A percentile compares a stretch with the other conserved stretches of the same genome.
These are phyloP conservation scores for Urophycis tenuis DNA, from an alignment of 2,797 vertebrate genomes.

Conservation along the genomic window DNA sequence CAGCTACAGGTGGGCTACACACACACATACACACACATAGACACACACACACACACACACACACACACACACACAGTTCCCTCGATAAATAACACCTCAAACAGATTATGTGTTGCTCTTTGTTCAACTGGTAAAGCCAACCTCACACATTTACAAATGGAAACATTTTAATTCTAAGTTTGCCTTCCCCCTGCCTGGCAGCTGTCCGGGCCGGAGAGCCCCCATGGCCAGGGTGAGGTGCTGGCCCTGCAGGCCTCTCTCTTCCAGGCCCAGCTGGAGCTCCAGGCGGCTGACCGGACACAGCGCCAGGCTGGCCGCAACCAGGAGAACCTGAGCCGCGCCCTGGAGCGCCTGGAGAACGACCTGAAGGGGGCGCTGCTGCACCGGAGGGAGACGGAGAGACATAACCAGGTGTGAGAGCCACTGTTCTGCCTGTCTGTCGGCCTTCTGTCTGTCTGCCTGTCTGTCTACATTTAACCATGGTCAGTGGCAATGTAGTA, in stretches of 20 bases:
- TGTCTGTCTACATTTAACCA: background rate
- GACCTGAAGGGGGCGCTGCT: conserved; percentile 70
- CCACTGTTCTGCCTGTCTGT: background rate
- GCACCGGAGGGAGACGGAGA: conserved; percentile 76
- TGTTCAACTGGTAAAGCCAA: background rate
- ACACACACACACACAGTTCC: background rate
- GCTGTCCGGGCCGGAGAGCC: conserved; percentile 55
- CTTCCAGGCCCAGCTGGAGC: conserved; percentile 83
- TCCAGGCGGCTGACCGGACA: conserved; percentile 72
- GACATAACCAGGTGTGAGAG: conserved; percentile 77
- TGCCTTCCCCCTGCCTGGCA: conserved; percentile 31
- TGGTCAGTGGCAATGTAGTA: background rate
- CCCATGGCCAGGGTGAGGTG: conserved; percentile 69
- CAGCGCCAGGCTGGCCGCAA: conserved; percentile 69
- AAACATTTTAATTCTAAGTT: background rate
- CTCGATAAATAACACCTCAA: background rate
- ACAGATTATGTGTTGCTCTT: background rate
- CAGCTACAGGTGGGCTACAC: conserved; percentile 71
- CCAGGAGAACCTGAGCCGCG: conserved; percentile 66
- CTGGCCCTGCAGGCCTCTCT: conserved; percentile 78
- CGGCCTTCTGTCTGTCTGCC: background rate
- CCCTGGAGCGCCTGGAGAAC: conserved; percentile 69
- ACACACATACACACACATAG: background rate
- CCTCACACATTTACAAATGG: background rate
- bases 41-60: conserved; percentile 1